Base-by-base conservation (phyloP, 2,888 invertebrate species). In the Chrysomela aeneicollis region DNA sequence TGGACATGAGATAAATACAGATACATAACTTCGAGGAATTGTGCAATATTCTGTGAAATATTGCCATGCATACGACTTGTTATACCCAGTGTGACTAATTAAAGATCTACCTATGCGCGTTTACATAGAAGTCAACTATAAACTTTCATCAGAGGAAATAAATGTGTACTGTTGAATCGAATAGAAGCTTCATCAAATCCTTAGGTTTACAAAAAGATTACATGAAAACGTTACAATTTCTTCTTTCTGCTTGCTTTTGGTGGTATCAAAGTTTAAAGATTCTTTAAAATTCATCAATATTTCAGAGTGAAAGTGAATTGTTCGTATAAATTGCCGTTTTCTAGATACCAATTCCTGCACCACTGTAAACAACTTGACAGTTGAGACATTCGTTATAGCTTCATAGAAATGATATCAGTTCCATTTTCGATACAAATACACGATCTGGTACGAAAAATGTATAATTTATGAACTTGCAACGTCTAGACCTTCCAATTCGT, bases 1-100 rank as follows among this genome's bases (percentile, higher is more conserved):
- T 62, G 62, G 59, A 66, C 61, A 62, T 62, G 52, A 66, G 65
- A 66, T 66, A 66, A 66, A 61, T 62, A 61, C 65, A 59, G 49
- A 61, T 35, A 49, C 66, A 64, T 66, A 66, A 69, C 53, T 69
- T 62, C 52, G 62, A 57, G 22, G 12, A 22, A 57, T 69, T 69
- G 69, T 64, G 69, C 63, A 69, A 69, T 63, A 58, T 64, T 61
- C 37, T 63, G 50, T 69, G 69, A 69, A 63, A 66, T 64, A 64
- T 64, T 69, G 66, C 61, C 53, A 61, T 63, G 62, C 61, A 64
- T 46, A 58, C 21, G 49, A 30, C 15, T 47, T 47, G 55, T 55
- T 55, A 21, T 46, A 46, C 21, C 30, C 26, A 46, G 57, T 57
- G 37, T 57, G 57, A 57, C 57, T 57, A 57, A 57, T 57, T 57